Evolutionary conservation across 2,113 vertebrate species (phyloP), one percentile per base, ranked within the genome.

Genomic region (Mirounga angustirostris): DNA sequence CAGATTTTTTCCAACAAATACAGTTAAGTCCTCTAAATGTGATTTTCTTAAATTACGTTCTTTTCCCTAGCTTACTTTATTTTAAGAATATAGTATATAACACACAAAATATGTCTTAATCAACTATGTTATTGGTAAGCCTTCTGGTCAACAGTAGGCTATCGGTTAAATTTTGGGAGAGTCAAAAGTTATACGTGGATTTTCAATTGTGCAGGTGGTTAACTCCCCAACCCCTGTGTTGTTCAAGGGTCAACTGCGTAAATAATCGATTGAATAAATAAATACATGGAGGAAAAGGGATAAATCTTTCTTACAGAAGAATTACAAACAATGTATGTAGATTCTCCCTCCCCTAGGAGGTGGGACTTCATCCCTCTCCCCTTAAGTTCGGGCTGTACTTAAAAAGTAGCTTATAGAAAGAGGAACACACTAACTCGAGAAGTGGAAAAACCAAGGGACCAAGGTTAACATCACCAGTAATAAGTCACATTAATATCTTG

Each of bases 281-380:
- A 43, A 69, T 26, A 52, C 24, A 8, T 63, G 3, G 19, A 85
- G 13, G 40, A 36, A 24, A 71, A 91, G 2, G 56, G 8, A 58
- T 65, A 78, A 56, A 3, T 92, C 24, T 94, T 89, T 74, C 79
- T 91, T 85, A 76, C 0, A 73, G 26, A 94, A 89, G 78, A 95
- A 65, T 79, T 81, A 12, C 24, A 90, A 93, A 56, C 40, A 30
- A 82, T 18, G 18, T n/a, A 59, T 50, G 8, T 11, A 36, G 1
- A 43, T 61, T 90, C 43, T 59, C 7, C 28, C 12, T 92, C 14
- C 52, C 28, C 28, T 33, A 74, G 79, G 13, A 80, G 10, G 4
- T 78, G 2, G 22, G 30, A 26, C 43, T 21, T 94, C 71, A 85
- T n/a, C 71, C n/a, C 28, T 28, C 46, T 61, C 73, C 0, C 12